Base-by-base conservation (phyloP, 2,888 invertebrate genomes). In the Ommatoiulus sabulosus region DNA sequence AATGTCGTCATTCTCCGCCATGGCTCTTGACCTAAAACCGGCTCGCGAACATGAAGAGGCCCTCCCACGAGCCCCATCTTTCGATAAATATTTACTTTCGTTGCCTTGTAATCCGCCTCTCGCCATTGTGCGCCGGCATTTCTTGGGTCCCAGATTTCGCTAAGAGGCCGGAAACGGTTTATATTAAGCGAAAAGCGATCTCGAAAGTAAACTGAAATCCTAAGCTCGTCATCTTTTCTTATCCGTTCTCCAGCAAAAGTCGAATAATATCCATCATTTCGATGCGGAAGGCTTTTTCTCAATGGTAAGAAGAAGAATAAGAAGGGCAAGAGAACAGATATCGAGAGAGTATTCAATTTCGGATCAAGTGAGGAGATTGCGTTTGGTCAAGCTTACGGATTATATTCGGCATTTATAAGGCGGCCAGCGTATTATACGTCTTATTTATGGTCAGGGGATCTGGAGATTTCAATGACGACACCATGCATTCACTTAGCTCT, bases 221-320 rank as follows among this genome's bases (percentile, higher is more conserved):
- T 43, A 80, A 80, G 80, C 80, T 10, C 35, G 35, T 43, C 35
- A 35, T 35, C 17, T 35, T 80, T 80, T 10, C 15, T 35, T 35
- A 35, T 80, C 80, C 15, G 80, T 15, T 80, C 15, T 35, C 80
- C 8, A 15, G 80, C 80, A 80, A 80, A 43, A 80, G 80, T 80
- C 80, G 35, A 80, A 43, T 80, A 80, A 80, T 80, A 80, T 80
- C 80, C 80, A 80, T 80, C 80, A 80, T 80, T 80, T 35, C 15
- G 80, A 35, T 7, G 3, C 24, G 72, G 72, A 72, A 20, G 57
- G 57, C 12, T 57, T 57, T 57, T 63, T 63, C 17, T 7, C 17
- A 63, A 63, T 4, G 3, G 63, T 7, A 63, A 72, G 20, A 72
- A 20, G 1, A 15, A 35, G 80, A 24, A 24, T 80, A 35, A 4